These are phyloP conservation scores for Tympanoctomys barrerae DNA, from an alignment of 2,797 vertebrate species.

Conservation along the genomic window DNA sequence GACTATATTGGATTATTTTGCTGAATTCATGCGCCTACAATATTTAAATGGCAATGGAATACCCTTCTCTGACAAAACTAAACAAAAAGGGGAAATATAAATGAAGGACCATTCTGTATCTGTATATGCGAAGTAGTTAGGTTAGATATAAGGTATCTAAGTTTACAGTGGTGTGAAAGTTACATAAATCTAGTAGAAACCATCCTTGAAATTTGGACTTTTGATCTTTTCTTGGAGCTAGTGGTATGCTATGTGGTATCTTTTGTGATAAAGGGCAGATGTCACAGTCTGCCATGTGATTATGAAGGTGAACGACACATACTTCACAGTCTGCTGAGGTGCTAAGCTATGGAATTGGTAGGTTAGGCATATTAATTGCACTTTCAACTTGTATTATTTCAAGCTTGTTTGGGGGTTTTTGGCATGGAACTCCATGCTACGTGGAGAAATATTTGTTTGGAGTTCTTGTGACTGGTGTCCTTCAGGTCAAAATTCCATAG, in stretches of 20 bases:
- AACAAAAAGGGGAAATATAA: no score
- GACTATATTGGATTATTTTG: no score
- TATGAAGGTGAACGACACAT: neutral
- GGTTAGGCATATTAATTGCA: neutral
- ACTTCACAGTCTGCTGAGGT: neutral
- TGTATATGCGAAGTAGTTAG: no score
- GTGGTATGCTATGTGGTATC: neutral
- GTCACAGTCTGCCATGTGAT: no score
- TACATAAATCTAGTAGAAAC: neutral
- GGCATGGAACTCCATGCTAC: neutral
- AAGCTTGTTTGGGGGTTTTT: neutral
- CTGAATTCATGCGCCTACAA: no score
- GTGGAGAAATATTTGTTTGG: neutral
- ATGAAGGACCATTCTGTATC: no score
- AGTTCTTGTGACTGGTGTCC: neutral
- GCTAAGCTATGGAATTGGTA: neutral
- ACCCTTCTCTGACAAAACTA: no score
- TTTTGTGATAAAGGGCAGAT: neutral
- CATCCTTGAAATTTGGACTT: neutral
- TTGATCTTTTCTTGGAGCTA: neutral
- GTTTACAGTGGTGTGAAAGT: neutral
- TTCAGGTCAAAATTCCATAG: neutral
- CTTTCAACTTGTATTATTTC: neutral
- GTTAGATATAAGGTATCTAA: neutral
- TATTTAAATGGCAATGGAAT: no score